Percentiles rank a stretch among this genome's conserved stretches.
phyloP scores from a whole-genome alignment of 2,888 invertebrate genomes.

The Eustalomyia histrio region DNA sequence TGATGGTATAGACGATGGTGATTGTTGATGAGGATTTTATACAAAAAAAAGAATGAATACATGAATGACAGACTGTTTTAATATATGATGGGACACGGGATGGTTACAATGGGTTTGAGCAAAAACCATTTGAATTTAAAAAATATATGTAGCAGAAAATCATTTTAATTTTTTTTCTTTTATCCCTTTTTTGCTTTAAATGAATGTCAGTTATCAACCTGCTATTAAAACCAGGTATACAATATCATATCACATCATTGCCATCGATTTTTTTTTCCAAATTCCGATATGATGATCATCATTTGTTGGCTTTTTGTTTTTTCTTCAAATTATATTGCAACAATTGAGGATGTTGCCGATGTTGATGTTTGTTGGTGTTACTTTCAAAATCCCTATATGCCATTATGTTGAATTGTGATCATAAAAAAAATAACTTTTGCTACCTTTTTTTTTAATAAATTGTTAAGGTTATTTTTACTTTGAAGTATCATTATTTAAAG shows the following conservation, averaged over 20 bases:
- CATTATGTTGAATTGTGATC: background rate
- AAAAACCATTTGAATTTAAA: conserved; percentile 50
- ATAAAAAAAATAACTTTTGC: background rate
- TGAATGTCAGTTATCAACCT: conserved; percentile 48
- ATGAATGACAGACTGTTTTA: conserved; percentile 44
- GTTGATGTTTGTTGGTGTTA: conserved; percentile 48
- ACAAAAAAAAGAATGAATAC: conserved; percentile 24
- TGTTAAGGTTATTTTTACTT: background rate
- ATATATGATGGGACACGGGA: conserved; percentile 29
- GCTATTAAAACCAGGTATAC: background rate
- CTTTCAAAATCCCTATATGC: conserved; percentile 13
- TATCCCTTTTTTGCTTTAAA: background rate
- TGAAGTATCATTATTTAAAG: background rate
- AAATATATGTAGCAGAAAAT: conserved; percentile 46
- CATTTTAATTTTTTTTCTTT: conserved; percentile 13
- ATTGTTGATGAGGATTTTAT: background rate
- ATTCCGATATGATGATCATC: background rate
- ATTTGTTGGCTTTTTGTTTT: background rate
- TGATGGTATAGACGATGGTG: conserved; percentile 1
- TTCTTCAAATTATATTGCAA: conserved; percentile 20
- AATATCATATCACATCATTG: conserved; percentile 46
- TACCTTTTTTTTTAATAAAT: background rate
- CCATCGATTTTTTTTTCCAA: conserved; percentile 38
- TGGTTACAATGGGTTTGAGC: background rate
- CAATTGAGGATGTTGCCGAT: conserved; percentile 58